Conservation (phyloP, 2,797 vertebrate species). For the Eidolon dupreanum region DNA sequence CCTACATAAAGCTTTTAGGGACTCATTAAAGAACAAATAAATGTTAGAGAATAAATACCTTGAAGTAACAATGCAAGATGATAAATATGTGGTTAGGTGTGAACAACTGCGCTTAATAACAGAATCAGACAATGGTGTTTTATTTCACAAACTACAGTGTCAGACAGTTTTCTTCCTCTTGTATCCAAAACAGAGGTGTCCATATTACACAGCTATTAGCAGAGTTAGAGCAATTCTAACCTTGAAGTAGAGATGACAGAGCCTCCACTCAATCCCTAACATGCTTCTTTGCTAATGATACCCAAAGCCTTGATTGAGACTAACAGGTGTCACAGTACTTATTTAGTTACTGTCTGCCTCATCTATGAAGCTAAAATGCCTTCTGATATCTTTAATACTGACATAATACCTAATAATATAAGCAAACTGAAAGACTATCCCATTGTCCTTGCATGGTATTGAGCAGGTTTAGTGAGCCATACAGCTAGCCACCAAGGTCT, state of each 20-base stretch:
- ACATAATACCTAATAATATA: conserved; percentile 87
- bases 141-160: conserved; percentile 63
- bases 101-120: conserved; percentile 74
- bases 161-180: conserved; percentile 51
- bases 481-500: conserved; percentile 70
- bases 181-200: conserved; percentile 74
- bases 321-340: conserved; percentile 80
- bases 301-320: conserved; percentile 70
- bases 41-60: conserved; percentile 61
- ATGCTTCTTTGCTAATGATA: conserved; percentile 70
- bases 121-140: conserved; percentile 69
- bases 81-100: conserved; percentile 68
- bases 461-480: conserved; percentile 71
- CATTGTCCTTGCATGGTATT: conserved; percentile 85
- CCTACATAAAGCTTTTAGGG: conserved; percentile 32
- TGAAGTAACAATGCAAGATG: conserved; percentile 66
- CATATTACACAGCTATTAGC: conserved; percentile 64
- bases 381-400: conserved; percentile 82
- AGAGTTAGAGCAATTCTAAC: conserved; percentile 53
- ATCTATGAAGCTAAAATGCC: conserved; percentile 72
- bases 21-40: conserved; percentile 55
- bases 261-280: background rate
- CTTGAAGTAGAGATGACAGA: background rate
- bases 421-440: conserved; percentile 86
- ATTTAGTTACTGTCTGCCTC: conserved; percentile 71